Base-by-base conservation (phyloP, 2,113 vertebrate genomes). In the Canis aureus region DNA sequence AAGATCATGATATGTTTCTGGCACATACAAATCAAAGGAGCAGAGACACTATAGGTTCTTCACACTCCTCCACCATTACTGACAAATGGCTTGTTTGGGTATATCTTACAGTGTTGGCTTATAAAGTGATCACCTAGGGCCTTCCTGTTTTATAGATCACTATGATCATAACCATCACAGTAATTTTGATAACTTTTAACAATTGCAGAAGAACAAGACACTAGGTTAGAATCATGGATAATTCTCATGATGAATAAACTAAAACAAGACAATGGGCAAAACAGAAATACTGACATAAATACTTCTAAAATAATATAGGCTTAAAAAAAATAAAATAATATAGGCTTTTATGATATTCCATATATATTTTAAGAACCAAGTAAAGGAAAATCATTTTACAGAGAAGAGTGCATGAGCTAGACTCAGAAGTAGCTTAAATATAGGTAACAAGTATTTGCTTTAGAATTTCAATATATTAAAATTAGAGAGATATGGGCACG, bases 191-290 rank as follows among this genome's bases (percentile, higher is more conserved):
- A 73, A 95, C 11, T 83, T 53, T 71, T 74, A 86, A 64, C 9
- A 79, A 53, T 22, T 83, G 66, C 32, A 93, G 76, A 96, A 97
- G 23, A 92, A 57, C 12, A 89, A 95, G 76, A 80, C 16, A 20
- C n/a, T 81, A 32, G 35, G 29, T 91, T 74, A 49, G 23, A 74
- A 89, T 43, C 35, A 71, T 4, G 9, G 35, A 53, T 83, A 23
- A 94, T 83, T 95, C 20, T 86, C 67, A 73, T 4, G 3, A 15
- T 71, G n/a, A 89, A 81, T 64, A 81, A 69, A 86, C 8, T 97
- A 53, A 79, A 91, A 51, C 1, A 67, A 93, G 19, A 96, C 96
- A 97, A 78, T 27, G 19, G 29, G 67, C 53, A 82, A 96, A 83
- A 78, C 0, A 89, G 9, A 90, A 66, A 92, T n/a, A 83, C 78